Percentiles rank a stretch among this genome's conserved stretches.
phyloP scores from a whole-genome alignment of 2,113 vertebrate species.

The Sardina pilchardus region DNA sequence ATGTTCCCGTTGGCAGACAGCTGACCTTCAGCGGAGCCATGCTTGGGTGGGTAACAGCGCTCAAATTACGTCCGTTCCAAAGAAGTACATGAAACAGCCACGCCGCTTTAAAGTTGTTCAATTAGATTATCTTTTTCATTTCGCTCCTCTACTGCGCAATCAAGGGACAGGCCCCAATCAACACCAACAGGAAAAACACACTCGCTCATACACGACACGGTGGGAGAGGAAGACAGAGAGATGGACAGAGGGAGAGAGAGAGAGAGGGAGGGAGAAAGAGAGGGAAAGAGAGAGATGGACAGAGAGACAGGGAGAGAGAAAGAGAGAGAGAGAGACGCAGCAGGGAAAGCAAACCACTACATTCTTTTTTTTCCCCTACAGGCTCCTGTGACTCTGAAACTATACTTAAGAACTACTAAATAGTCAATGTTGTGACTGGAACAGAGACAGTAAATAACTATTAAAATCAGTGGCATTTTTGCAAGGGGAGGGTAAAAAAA shows the following conservation, averaged over 20 bases:
- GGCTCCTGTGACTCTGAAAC: neutral
- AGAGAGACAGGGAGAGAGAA: neutral
- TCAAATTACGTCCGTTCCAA: constrained; percentile 61
- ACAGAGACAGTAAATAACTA: constrained; percentile 1
- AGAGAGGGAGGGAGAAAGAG: constrained; percentile 7
- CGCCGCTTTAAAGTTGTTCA: constrained; percentile 70
- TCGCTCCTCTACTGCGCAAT: constrained; percentile 59
- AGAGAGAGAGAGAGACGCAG: neutral
- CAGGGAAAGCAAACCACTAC: neutral
- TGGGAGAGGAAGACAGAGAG: constrained; percentile 1
- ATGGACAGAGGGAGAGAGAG: neutral
- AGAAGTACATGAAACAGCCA: constrained; percentile 65
- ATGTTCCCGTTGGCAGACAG: constrained; percentile 67
- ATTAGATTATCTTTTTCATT: constrained; percentile 74
- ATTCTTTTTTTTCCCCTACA: neutral
- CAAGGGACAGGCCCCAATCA: constrained; percentile 48
- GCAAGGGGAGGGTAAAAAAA: neutral
- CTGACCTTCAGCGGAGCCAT: constrained; percentile 71
- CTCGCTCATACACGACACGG: constrained; percentile 3
- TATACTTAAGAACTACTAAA: constrained; percentile 16
- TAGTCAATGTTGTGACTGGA: constrained; percentile 9
- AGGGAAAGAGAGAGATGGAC: constrained; percentile 11
- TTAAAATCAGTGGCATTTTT: constrained; percentile 13
- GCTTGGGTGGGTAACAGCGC: constrained; percentile 60
- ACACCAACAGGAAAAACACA: constrained; percentile 29